A percentile compares a stretch with the other conserved stretches of the same genome.
Evolutionary conservation across 2,888 invertebrate species (phyloP).

Genomic region (Heliconius cydno): DNA sequence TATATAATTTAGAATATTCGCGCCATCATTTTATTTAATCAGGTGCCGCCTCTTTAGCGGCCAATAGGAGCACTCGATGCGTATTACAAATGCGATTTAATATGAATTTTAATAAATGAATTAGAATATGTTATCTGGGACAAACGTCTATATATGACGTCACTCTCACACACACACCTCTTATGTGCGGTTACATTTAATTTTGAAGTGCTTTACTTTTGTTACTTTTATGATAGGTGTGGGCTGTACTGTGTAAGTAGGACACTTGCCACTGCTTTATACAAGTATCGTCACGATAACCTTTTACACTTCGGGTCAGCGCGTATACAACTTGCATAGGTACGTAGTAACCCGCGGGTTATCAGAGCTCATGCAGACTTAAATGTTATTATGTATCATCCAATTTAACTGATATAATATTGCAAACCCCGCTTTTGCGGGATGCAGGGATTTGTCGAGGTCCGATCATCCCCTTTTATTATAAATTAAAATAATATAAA

Average conservation of each 20-base stretch:
- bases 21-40: conserved; percentile 46
- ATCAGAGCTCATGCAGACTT: not conserved
- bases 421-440: too few species aligned
- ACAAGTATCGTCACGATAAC: conserved; percentile 21
- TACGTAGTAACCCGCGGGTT: not conserved
- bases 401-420: not conserved
- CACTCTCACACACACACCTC: too few species aligned
- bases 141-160: conserved; percentile 2
- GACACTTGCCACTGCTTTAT: not conserved
- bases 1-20: conserved; percentile 41
- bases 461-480: too few species aligned
- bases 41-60: conserved; percentile 41
- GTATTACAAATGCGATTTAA: conserved; percentile 35
- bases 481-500: too few species aligned
- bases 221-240: too few species aligned
- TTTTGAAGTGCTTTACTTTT: not conserved
- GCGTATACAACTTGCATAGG: not conserved
- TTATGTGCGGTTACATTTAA: not conserved
- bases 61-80: conserved; percentile 36
- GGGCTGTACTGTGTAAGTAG: too few species aligned
- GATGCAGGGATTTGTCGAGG: too few species aligned
- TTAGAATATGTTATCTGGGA: conserved; percentile 27
- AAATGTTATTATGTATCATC: too few species aligned
- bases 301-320: conserved; percentile 6
- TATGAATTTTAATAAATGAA: conserved; percentile 32